Evolutionary conservation across 2,888 invertebrate genomes (phyloP).

Genomic region (Drosophila nr. medialis): DNA sequence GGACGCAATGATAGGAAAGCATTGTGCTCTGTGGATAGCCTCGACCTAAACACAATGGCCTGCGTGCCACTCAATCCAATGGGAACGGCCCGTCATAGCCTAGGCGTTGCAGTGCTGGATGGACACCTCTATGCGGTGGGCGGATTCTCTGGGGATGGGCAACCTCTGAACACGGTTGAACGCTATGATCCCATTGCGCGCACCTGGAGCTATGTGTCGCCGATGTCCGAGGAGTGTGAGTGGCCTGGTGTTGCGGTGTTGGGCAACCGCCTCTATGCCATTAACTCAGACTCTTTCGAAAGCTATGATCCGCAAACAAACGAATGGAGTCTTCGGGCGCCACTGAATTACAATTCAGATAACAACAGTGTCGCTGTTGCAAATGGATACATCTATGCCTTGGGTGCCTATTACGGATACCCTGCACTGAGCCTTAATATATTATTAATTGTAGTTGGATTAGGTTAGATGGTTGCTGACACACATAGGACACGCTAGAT

Average conservation of each 20-base stretch:
- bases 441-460: background rate
- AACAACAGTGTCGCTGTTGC: slow-evolving; percentile 95
- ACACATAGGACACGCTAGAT: too few relatives aligned
- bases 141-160: slow-evolving; percentile 94
- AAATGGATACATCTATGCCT: slow-evolving; percentile 94
- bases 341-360: slow-evolving; percentile 92
- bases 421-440: background rate
- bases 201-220: slow-evolving; percentile 95
- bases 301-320: slow-evolving; percentile 91
- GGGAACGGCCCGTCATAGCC: slow-evolving; percentile 94
- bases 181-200: slow-evolving; percentile 95
- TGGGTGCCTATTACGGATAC: background rate
- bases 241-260: slow-evolving; percentile 96
- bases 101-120: slow-evolving; percentile 91
- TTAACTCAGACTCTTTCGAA: slow-evolving; percentile 97
- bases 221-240: slow-evolving; percentile 93
- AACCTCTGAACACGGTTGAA: slow-evolving; percentile 96
- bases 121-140: slow-evolving; percentile 96
- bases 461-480: background rate
- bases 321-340: slow-evolving; percentile 92
- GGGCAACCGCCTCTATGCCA: slow-evolving; percentile 93
- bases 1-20: slow-evolving; percentile 89
- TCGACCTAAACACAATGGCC: slow-evolving; percentile 91
- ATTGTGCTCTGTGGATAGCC: slow-evolving; percentile 94
- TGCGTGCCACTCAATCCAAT: slow-evolving; percentile 92